Conservation (phyloP, 2,113 vertebrate genomes). For the Poecilia latipinna region DNA sequence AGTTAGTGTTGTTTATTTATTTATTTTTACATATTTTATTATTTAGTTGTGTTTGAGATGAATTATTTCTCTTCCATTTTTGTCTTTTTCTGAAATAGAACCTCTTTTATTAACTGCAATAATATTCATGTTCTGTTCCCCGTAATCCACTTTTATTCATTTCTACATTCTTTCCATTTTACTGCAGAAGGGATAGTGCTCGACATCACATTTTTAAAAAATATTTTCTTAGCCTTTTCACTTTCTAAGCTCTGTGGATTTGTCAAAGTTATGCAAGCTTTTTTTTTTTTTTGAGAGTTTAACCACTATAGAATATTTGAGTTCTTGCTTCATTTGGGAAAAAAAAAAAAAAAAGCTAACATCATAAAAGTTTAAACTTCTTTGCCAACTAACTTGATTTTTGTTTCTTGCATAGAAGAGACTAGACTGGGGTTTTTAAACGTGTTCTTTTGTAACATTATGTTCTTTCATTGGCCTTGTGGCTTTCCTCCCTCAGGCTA, state of each 20-base stretch:
- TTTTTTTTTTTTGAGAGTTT: too few species aligned
- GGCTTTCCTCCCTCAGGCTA: slow-evolving; percentile 8
- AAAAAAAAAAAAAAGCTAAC: background rate
- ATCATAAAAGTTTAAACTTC: background rate
- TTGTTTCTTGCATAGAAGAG: background rate
- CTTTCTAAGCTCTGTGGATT: background rate
- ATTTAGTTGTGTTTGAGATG: slow-evolving; percentile 1
- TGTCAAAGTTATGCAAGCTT: too few species aligned
- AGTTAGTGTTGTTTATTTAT: background rate
- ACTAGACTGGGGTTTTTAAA: background rate
- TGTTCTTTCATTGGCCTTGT: slow-evolving; percentile 1
- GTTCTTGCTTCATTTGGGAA: background rate
- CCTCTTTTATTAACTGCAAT: background rate
- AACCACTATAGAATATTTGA: too few species aligned
- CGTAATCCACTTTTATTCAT: background rate
- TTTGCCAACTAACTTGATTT: background rate
- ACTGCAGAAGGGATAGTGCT: too few species aligned
- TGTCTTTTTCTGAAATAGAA: background rate
- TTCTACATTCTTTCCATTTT: background rate
- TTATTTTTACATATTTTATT: slow-evolving; percentile 16
- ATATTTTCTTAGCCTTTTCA: background rate
- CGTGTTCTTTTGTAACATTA: background rate
- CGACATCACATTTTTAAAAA: background rate
- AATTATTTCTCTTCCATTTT: background rate
- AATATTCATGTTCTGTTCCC: background rate